A percentile compares a stretch with the other conserved stretches of the same genome.
These are phyloP conservation scores for Oophaga pumilio DNA, from an alignment of 2,113 vertebrate genomes.

Conservation along the genomic window DNA sequence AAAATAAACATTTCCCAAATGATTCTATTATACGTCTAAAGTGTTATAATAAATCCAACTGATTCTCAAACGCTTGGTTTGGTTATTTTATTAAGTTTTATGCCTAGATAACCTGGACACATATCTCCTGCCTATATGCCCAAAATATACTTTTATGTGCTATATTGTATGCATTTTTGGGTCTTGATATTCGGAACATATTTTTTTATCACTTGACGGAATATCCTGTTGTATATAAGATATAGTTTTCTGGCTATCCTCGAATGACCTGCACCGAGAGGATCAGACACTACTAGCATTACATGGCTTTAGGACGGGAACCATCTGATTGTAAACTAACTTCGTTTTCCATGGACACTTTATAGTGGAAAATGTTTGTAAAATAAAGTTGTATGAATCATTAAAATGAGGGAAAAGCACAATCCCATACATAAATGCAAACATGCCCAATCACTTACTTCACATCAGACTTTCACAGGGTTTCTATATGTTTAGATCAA, in stretches of 20 bases:
- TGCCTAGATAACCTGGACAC: too few relatives aligned
- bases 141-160: too few relatives aligned
- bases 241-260: neutral
- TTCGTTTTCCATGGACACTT: neutral
- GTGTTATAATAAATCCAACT: too few relatives aligned
- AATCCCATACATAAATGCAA: neutral
- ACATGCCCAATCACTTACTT: neutral
- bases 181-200: neutral
- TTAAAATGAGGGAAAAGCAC: neutral
- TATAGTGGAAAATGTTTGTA: slow-evolving; percentile 39
- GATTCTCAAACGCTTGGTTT: too few relatives aligned
- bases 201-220: neutral
- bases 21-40: too few relatives aligned
- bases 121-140: too few relatives aligned
- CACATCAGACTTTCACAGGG: neutral
- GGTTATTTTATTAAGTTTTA: too few relatives aligned
- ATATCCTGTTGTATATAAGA: neutral
- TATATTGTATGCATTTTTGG: neutral
- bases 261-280: neutral
- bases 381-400: slow-evolving; percentile 24
- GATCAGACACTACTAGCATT: neutral
- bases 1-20: too few relatives aligned
- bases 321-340: neutral
- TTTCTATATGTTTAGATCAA: neutral
- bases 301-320: neutral